Evolutionary conservation across 2,113 vertebrate species (phyloP), one percentile per base, ranked within the genome.

Genomic region (Perca fluviatilis): DNA sequence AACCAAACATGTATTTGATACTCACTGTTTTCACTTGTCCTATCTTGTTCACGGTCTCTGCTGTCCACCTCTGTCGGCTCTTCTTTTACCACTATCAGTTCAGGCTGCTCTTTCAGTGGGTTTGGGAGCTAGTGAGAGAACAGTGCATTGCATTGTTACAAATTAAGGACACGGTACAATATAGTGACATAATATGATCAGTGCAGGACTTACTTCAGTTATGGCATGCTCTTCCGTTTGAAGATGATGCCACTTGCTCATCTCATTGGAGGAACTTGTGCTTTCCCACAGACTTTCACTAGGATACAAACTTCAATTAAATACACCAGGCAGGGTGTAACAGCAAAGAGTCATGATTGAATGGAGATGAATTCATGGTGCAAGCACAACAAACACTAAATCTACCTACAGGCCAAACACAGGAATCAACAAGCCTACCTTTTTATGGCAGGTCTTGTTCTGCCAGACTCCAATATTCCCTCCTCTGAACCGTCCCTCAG

Each of bases 81-180:
- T 33, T 93, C 89, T 74, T 96, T 96, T 6, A 96, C 78, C 30
- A 90, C 60, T 7, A 89, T 80, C 18, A 85, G 49, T 10, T 88
- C 71, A 47, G 80, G 74, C 13, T 89, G 88, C 14, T 89, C 89
- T 68, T 73, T 86, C 1, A 6, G 46, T 50, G 58, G 61, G 50
- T 79, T 85, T 80, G 57, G 27, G 9, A 83, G 16, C 92, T 93
- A 36, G 33, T 71, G 19, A 51, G 23, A 56, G 33, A 40, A 78
- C 1, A 68, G 25, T 6, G 12, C 16, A n/a, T 36, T 36, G 19
- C 40, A 57, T 5, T 2, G n/a, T 70, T 68, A 40, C 9, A 82
- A 18, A 69, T 65, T 14, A 21, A 27, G 2, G 21, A 43, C 25
- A 71, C 19, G 65, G 4, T 50, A 30, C 11, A 56, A 15, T 13